Conservation (phyloP, 1,140 invertebrate species). For the Drosophila nannoptera region DNA sequence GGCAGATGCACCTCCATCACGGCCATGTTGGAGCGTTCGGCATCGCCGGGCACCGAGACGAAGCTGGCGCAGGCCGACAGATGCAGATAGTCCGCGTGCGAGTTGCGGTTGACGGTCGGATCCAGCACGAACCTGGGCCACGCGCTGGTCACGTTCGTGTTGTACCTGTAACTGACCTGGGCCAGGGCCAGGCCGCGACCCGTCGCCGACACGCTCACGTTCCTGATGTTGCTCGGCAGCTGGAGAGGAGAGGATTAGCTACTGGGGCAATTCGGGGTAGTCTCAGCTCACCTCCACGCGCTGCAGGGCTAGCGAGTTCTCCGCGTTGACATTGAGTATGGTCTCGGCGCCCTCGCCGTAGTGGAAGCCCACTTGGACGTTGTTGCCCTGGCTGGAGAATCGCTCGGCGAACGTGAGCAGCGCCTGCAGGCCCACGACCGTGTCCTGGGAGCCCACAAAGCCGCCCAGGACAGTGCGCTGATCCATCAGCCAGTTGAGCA, state of each 20-base stretch:
- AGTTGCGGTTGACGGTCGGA: constrained; percentile 92
- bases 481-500: constrained; percentile 91
- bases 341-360: constrained; percentile 81
- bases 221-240: constrained; percentile 70
- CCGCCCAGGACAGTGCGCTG: constrained; percentile 90
- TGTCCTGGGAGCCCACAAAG: constrained; percentile 87
- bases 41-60: constrained; percentile 80
- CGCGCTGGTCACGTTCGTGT: constrained; percentile 92
- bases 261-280: background rate
- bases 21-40: constrained; percentile 90
- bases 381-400: constrained; percentile 80
- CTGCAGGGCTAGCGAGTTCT: constrained; percentile 88
- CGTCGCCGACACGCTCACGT: constrained; percentile 84
- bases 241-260: constrained; percentile 2
- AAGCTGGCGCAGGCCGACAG: constrained; percentile 91
- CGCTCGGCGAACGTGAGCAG: constrained; percentile 85
- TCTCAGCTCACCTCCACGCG: constrained; percentile 54
- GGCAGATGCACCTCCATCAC: constrained; percentile 92
- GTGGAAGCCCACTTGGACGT: constrained; percentile 81
- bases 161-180: constrained; percentile 90
- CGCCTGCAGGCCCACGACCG: constrained; percentile 86
- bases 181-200: constrained; percentile 91
- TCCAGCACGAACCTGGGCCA: constrained; percentile 94
- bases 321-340: constrained; percentile 84
- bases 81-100: constrained; percentile 89